These are phyloP conservation scores for Mus spicilegus DNA, from an alignment of 2,113 vertebrate genomes.

Conservation along the genomic window DNA sequence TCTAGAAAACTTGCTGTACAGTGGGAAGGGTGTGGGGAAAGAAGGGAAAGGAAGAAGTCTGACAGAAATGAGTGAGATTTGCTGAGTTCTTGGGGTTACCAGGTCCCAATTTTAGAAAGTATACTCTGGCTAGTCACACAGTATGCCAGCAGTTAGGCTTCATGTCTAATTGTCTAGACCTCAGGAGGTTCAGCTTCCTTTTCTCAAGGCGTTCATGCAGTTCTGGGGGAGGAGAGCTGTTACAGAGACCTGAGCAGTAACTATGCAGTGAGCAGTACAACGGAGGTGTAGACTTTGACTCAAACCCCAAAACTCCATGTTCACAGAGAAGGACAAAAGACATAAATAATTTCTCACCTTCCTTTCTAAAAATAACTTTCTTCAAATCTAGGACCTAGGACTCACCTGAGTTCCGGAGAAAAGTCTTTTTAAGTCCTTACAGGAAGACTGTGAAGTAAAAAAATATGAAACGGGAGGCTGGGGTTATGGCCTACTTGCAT, in stretches of 20 bases:
- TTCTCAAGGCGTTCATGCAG: background rate
- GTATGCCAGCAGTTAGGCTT: conserved; percentile 19
- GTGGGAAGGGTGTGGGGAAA: background rate
- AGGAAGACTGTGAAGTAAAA: conserved; percentile 84
- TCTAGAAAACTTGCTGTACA: background rate
- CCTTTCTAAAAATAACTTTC: conserved; percentile 78
- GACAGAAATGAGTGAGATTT: conserved; percentile 42
- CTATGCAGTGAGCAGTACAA: background rate
- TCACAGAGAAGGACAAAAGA: conserved; percentile 68
- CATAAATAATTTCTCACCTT: conserved; percentile 77
- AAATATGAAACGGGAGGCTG: conserved; percentile 84
- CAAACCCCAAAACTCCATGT: conserved; percentile 53
- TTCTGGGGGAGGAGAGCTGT: background rate
- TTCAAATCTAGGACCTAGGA: conserved; percentile 81
- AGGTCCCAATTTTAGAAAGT: conserved; percentile 21
- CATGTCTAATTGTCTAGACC: background rate
- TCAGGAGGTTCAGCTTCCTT: background rate
- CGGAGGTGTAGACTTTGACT: conserved; percentile 44
- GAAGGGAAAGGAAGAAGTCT: background rate
- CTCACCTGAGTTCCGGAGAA: conserved; percentile 83
- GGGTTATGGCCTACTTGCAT: conserved; percentile 83
- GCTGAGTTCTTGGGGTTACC: conserved; percentile 12
- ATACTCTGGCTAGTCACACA: conserved; percentile 25
- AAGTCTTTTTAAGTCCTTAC: conserved; percentile 84
- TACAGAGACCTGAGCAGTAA: background rate